These are phyloP conservation scores for Stegodyphus dumicola DNA, from an alignment of 1,140 invertebrate genomes.

Conservation along the genomic window DNA sequence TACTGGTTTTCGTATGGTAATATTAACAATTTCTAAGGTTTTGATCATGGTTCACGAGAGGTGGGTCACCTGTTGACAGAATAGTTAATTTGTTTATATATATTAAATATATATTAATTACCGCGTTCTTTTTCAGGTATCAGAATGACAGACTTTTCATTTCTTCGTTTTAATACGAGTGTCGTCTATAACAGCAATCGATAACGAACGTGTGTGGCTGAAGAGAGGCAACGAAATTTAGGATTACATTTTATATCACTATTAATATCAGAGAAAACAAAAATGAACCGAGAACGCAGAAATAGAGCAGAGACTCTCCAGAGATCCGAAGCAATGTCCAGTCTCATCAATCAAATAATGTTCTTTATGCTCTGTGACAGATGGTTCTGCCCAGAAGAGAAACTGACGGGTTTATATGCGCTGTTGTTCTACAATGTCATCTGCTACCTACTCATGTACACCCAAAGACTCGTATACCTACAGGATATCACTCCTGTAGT, in stretches of 20 bases:
- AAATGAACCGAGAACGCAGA: slow-evolving; percentile 44
- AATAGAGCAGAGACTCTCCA: slow-evolving; percentile 41
- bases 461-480: slow-evolving; percentile 65
- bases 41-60: no score
- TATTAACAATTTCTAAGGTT: no score
- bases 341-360: slow-evolving; percentile 72
- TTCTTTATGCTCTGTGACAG: slow-evolving; percentile 80
- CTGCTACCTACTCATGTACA: slow-evolving; percentile 80
- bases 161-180: neutral
- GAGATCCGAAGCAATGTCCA: slow-evolving; percentile 35
- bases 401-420: slow-evolving; percentile 79
- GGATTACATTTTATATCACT: neutral
- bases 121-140: slow-evolving; percentile 14
- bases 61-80: no score
- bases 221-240: neutral
- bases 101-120: no score
- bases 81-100: no score
- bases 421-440: slow-evolving; percentile 85
- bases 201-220: neutral
- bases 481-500: slow-evolving; percentile 79
- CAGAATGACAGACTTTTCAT: slow-evolving; percentile 11
- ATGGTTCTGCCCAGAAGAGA: slow-evolving; percentile 73
- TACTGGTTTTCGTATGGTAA: no score
- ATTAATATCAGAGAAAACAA: neutral
- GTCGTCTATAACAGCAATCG: no score